phyloP scores from a whole-genome alignment of 37 sponge, comb jelly and placozoan species.

The Haliclona indistincta region DNA sequence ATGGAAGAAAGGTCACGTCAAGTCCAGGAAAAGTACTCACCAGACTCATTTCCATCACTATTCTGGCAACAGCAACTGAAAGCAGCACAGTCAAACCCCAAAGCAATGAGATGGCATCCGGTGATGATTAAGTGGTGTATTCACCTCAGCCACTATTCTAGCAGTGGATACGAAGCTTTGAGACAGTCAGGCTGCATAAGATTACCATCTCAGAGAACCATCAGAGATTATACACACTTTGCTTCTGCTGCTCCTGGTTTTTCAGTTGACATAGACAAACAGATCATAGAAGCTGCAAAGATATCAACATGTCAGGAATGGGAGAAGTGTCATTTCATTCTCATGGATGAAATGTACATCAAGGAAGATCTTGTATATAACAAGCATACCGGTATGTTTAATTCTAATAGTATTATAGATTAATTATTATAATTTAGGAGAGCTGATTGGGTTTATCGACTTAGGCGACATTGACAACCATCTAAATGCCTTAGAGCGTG shows the following conservation, averaged over 20 bases:
- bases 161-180: neutral
- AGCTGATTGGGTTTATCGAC: constrained; percentile 14
- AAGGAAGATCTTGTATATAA: constrained; percentile 30
- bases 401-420: no score
- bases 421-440: no score
- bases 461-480: constrained; percentile 12
- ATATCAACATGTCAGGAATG: neutral
- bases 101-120: constrained; percentile 13
- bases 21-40: no score
- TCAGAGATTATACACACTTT: constrained; percentile 6
- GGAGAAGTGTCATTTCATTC: constrained; percentile 9
- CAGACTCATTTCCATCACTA: constrained; percentile 22
- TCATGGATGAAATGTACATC: constrained; percentile 32
- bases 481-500: constrained; percentile 5
- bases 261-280: constrained; percentile 4
- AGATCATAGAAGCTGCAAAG: constrained; percentile 3
- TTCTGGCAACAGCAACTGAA: constrained; percentile 52
- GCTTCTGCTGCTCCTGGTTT: neutral
- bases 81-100: constrained; percentile 14
- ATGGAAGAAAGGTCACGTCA: no score
- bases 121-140: constrained; percentile 16
- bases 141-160: neutral
- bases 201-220: constrained; percentile 11
- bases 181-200: neutral
- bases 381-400: constrained; percentile 26